These are phyloP conservation scores for Alligator mississippiensis DNA, from an alignment of 2,113 vertebrate genomes.

Conservation along the genomic window DNA sequence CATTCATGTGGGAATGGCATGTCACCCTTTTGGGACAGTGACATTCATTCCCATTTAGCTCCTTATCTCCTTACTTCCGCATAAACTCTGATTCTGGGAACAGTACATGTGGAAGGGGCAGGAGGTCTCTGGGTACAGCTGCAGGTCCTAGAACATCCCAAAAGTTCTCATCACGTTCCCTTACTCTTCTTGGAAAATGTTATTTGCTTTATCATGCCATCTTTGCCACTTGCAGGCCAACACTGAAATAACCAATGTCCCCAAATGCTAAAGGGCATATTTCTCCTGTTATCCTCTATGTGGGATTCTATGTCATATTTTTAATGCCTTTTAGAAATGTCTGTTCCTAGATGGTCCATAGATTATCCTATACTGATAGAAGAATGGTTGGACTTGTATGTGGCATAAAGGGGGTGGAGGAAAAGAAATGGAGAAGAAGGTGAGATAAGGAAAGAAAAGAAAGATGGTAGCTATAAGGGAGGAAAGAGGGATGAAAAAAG, in stretches of 20 bases:
- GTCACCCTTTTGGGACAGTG: not conserved
- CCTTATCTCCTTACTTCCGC: not conserved
- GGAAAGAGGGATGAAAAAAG: not conserved
- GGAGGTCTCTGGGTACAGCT: not conserved
- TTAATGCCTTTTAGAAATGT: not conserved
- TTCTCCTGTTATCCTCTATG: not conserved
- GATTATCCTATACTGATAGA: not conserved
- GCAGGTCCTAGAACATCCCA: not conserved
- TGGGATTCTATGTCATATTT: not conserved
- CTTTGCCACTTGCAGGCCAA: not conserved
- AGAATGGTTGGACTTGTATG: not conserved
- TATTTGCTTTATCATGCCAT: not conserved
- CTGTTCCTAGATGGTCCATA: not conserved
- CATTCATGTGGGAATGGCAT: fast-evolving
- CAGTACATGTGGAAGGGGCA: not conserved
- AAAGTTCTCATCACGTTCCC: not conserved
- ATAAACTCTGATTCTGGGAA: not conserved
- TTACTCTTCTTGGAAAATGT: not conserved
- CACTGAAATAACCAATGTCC: not conserved
- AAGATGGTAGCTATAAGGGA: not conserved
- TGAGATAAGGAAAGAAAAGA: not conserved
- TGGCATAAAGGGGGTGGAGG: not conserved
- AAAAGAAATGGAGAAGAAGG: not conserved
- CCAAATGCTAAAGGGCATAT: not conserved
- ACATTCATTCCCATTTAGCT: not conserved